Conservation (phyloP, 2,113 vertebrate species). For the Ammodytes dubius region DNA sequence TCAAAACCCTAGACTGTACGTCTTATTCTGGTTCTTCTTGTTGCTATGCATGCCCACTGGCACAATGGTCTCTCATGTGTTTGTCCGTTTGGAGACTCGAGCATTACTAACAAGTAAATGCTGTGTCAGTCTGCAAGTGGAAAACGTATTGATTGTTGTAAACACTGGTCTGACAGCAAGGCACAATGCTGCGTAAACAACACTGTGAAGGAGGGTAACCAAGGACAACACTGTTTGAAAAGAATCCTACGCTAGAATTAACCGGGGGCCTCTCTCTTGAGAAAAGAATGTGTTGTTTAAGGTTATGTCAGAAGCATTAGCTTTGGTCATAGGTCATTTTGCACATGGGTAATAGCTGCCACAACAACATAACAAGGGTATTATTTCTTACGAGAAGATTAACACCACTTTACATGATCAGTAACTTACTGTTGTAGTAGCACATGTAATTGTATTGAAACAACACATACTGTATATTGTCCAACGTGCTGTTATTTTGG, state of each 20-base stretch:
- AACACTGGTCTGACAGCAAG: conserved; percentile 40
- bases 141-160: conserved; percentile 57
- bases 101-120: conserved; percentile 55
- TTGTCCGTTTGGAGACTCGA: conserved; percentile 33
- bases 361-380: conserved; percentile 26
- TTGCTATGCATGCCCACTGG: conserved; percentile 8
- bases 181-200: conserved; percentile 57
- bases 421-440: conserved; percentile 13
- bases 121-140: conserved; percentile 42
- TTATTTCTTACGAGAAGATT: conserved; percentile 39
- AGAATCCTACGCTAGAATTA: conserved; percentile 15
- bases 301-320: conserved; percentile 32
- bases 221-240: conserved; percentile 29
- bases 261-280: neutral
- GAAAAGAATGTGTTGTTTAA: conserved; percentile 20
- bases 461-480: conserved; percentile 6
- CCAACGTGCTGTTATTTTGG: conserved; percentile 28
- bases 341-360: conserved; percentile 22
- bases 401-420: conserved; percentile 21
- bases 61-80: conserved; percentile 21
- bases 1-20: neutral
- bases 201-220: conserved; percentile 31
- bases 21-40: neutral
- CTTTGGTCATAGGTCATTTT: conserved; percentile 14
- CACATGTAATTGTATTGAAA: conserved; percentile 16